Conservation (phyloP, 2,888 invertebrate species). For the Drosophila niveifrons region DNA sequence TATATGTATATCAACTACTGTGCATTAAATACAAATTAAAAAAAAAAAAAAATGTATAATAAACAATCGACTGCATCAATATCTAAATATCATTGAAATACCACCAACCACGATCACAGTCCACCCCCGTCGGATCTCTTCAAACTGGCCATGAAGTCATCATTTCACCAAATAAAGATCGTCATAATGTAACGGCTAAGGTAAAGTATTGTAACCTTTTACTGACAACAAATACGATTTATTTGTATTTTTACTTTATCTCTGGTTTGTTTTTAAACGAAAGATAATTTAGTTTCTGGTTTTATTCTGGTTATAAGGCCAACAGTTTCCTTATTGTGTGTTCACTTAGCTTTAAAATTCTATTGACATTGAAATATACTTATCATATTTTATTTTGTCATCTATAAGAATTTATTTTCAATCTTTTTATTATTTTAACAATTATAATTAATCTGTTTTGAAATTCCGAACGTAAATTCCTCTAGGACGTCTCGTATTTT, state of each 20-base stretch:
- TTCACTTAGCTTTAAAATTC: constrained; percentile 29
- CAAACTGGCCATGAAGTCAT: constrained; percentile 96
- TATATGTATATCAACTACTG: constrained; percentile 42
- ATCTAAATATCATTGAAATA: constrained; percentile 46
- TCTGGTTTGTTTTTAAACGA: constrained; percentile 15
- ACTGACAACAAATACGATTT: constrained; percentile 29
- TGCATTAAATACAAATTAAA: constrained; percentile 46
- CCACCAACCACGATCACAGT: constrained; percentile 87
- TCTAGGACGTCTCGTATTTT: constrained; percentile 83
- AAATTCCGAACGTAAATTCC: constrained; percentile 40
- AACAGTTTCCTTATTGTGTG: constrained; percentile 16
- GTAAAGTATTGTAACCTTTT: constrained; percentile 86
- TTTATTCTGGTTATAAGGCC: constrained; percentile 38
- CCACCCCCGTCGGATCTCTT: constrained; percentile 96
- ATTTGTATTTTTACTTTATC: constrained; percentile 17
- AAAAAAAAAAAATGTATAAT: not conserved
- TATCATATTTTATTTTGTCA: constrained; percentile 9
- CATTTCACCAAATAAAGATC: constrained; percentile 95
- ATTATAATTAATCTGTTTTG: constrained; percentile 33
- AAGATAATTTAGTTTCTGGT: constrained; percentile 23
- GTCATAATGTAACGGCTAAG: constrained; percentile 93
- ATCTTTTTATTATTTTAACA: constrained; percentile 17
- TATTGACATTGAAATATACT: not conserved
- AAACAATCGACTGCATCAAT: constrained; percentile 47
- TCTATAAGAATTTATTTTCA: constrained; percentile 14